Evolutionary conservation across 2,888 invertebrate genomes (phyloP), one percentile per base, ranked within the genome.

Genomic region (Pantelozetes paolii): DNA sequence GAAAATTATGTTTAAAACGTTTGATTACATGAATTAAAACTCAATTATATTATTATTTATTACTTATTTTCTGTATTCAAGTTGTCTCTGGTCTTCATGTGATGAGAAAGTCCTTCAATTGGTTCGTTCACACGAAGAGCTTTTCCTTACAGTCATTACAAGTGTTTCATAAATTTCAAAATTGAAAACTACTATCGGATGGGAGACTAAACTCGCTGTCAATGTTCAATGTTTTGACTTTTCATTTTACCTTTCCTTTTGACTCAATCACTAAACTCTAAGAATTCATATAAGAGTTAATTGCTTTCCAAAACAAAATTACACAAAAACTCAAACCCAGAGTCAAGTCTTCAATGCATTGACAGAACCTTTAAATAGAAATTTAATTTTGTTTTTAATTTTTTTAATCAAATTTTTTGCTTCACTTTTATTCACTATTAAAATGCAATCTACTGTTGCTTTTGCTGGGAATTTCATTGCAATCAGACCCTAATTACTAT

Each of bases 71-170:
- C 23, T 54, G 54, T 20, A 54, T 20, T 20, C 18, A 20, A n/a
- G 48, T 20, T 9, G 8, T 18, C 45, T 45, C 15, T 62, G 1
- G 18, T 26, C 64, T 64, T 36, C 32, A 42, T 67, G 40, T 20
- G 67, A 67, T 67, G 67, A 67, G 67, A 67, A 67, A 67, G 67
- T 67, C 67, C 67, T 67, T 67, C 23, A 26, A 42, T 67, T 40
- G 40, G 67, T 67, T 67, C 67, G 67, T 67, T 67, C 67, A 67
- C 67, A 67, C 42, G 36, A 67, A 62, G 2, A 9, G 11, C 20
- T 67, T 67, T 67, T 67, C 67, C 67, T 67, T 40, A 3, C 30
- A 59, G 59, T 59, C 59, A 59, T 59, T 59, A n/a, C n/a, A 32
- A 26, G 26, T 26, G 6, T 26, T 54, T 23, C 50, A 50, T 50